Evolutionary conservation across 2,888 invertebrate species (phyloP), one percentile per base, ranked within the genome.

Genomic region (Papilio gigon): DNA sequence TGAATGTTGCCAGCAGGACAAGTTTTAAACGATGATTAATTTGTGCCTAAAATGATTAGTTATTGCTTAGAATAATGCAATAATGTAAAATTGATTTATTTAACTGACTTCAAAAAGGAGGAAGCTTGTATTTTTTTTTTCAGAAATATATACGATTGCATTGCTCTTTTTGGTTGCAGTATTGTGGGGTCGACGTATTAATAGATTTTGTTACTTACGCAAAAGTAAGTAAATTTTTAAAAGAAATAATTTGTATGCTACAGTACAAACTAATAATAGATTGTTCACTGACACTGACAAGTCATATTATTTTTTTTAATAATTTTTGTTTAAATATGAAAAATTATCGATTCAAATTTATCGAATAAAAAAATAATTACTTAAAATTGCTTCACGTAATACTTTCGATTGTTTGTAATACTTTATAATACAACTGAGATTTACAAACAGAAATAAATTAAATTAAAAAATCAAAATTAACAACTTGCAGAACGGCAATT

Each of bases 361-460:
- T n/a, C n/a, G 42, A 42, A 17, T 22, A 5, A 4, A 47, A 44
- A 47, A 47, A 47, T 12, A 42, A 5, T 22, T 47, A 4, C 11
- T 47, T 47, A 8, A 4, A 47, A 44, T 44, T 44, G 11, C 37
- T 30, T 30, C 17, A 53, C n/a, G 20, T 53, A 53, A 53, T 53
- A 27, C 14, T 27, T 27, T n/a, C n/a, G 27, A 27, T 53, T n/a
- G n/a, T n/a, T 53, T 53, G 8, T 53, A 22, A 53, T n/a, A 27
- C 8, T 27, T 27, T 53, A 47, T 47, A 50, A 50, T 14, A 27
- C n/a, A 56, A 56, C 3, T 30, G 27, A 17, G 27, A 53, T 25
- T 56, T 8, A 56, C 30, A 27, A 56, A 56, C 53, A 56, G 30
- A 30, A 30, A 56, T 56, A 56, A 53, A 30, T 53, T 30, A 53